Percentiles rank a stretch among this genome's conserved stretches.
Evolutionary conservation across 1,140 invertebrate species (phyloP).

Genomic region (Diorhabda carinulata): DNA sequence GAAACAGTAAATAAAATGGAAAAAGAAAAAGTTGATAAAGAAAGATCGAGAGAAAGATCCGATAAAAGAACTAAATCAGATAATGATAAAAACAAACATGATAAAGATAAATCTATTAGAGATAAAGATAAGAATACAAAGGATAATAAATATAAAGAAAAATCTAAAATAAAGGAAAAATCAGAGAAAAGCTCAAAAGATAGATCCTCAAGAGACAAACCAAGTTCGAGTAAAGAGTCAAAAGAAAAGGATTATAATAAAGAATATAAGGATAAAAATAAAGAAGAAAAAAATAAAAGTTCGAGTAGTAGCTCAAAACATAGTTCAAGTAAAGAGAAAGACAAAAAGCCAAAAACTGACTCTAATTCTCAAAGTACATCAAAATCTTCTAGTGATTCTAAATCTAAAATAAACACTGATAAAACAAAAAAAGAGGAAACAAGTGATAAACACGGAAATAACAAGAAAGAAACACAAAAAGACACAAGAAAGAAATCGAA

Average conservation of each 20-base stretch:
- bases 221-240: not conserved
- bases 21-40: conserved; percentile 26
- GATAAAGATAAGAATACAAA: conserved; percentile 28
- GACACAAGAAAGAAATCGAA: conserved; percentile 49
- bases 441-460: not conserved
- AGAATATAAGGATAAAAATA: conserved; percentile 24
- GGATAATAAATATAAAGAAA: conserved; percentile 16
- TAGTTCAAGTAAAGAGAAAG: conserved; percentile 16
- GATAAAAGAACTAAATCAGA: conserved; percentile 26
- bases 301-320: conserved; percentile 41
- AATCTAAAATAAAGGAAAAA: conserved; percentile 27
- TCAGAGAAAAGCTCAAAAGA: conserved; percentile 18
- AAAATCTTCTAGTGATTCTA: conserved; percentile 33
- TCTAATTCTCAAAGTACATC: conserved; percentile 31
- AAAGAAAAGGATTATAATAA: conserved; percentile 21
- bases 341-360: conserved; percentile 10
- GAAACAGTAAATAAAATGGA: conserved; percentile 14
- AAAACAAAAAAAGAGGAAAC: conserved; percentile 27
- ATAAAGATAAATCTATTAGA: conserved; percentile 11
- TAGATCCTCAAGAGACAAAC: conserved; percentile 8
- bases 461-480: conserved; percentile 42
- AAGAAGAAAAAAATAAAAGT: conserved; percentile 46
- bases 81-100: conserved; percentile 10
- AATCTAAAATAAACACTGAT: conserved; percentile 30
- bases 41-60: conserved; percentile 24